A percentile compares a stretch with the other conserved stretches of the same genome.
phyloP scores from a whole-genome alignment of 2,888 invertebrate species.

The Ennomos fuscantarius region DNA sequence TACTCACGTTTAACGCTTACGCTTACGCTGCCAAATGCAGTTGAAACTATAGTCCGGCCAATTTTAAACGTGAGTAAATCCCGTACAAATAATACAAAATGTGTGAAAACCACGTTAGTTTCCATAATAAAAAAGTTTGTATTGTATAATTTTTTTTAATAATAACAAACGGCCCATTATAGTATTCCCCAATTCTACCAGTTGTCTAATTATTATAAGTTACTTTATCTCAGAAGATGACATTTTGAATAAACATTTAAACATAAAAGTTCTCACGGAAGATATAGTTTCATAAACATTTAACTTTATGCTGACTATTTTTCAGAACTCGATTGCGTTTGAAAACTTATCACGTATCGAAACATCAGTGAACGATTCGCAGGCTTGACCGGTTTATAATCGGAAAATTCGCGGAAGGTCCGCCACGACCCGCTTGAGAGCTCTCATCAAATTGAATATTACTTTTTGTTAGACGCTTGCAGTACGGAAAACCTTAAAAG shows the following conservation, averaged over 20 bases:
- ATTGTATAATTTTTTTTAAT: too few species aligned
- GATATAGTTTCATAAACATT: slow-evolving; percentile 22
- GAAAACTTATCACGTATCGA: slow-evolving; percentile 61
- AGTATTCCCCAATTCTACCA: slow-evolving; percentile 13
- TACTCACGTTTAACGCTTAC: too few species aligned
- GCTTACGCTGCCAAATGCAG: too few species aligned
- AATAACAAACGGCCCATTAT: too few species aligned
- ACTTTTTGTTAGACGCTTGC: slow-evolving; percentile 28
- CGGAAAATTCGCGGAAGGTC: slow-evolving; percentile 76
- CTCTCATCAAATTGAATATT: slow-evolving; percentile 34
- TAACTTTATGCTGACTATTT: slow-evolving; percentile 35
- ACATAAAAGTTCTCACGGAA: slow-evolving; percentile 31
- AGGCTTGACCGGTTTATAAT: slow-evolving; percentile 67
- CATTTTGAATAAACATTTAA: slow-evolving; percentile 30
- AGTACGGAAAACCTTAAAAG: slow-evolving; percentile 22
- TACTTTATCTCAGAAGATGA: slow-evolving; percentile 1
- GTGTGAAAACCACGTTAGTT: too few species aligned
- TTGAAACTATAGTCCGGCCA: too few species aligned
- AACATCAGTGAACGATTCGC: slow-evolving; percentile 53
- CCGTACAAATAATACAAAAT: too few species aligned
- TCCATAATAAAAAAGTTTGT: too few species aligned
- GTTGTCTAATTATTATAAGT: slow-evolving; percentile 28
- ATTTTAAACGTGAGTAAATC: too few species aligned
- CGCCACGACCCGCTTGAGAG: slow-evolving; percentile 40
- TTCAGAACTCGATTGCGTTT: slow-evolving; percentile 48